These are phyloP conservation scores for Eueides isabella DNA, from an alignment of 1,140 invertebrate species.

Conservation along the genomic window DNA sequence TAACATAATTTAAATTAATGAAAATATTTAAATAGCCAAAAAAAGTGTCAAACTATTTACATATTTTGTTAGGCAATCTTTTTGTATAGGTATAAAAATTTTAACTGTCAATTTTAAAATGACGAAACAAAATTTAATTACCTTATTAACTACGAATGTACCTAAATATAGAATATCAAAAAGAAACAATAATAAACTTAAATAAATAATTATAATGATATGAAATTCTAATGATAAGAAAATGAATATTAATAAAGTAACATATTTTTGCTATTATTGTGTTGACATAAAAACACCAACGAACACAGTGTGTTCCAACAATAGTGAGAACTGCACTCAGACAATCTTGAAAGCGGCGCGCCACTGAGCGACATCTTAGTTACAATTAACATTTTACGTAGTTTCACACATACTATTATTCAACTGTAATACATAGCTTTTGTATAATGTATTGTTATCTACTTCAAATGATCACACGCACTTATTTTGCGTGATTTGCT, in stretches of 20 bases:
- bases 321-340: slow-evolving; percentile 41
- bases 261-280: slow-evolving; percentile 33
- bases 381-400: slow-evolving; percentile 29
- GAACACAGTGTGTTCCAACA: slow-evolving; percentile 35
- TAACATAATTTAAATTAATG: slow-evolving; percentile 2
- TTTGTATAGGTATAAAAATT: too few species aligned
- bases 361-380: slow-evolving; percentile 43
- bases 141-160: too few species aligned
- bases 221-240: too few species aligned
- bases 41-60: background rate
- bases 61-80: too few species aligned
- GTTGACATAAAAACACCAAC: slow-evolving; percentile 24
- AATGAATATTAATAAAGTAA: slow-evolving; percentile 17
- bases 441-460: slow-evolving; percentile 13
- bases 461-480: background rate
- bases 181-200: too few species aligned
- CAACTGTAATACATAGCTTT: slow-evolving; percentile 11
- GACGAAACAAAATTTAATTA: too few species aligned
- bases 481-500: slow-evolving; percentile 10
- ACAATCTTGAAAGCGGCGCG: slow-evolving; percentile 40
- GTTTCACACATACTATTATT: slow-evolving; percentile 31
- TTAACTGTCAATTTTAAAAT: too few species aligned
- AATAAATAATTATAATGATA: slow-evolving; percentile 13
- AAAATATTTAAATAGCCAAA: slow-evolving; percentile 12
- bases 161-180: too few species aligned